Evolutionary conservation across 2,797 vertebrate species (phyloP).

Genomic region (Poecilia velifera): DNA sequence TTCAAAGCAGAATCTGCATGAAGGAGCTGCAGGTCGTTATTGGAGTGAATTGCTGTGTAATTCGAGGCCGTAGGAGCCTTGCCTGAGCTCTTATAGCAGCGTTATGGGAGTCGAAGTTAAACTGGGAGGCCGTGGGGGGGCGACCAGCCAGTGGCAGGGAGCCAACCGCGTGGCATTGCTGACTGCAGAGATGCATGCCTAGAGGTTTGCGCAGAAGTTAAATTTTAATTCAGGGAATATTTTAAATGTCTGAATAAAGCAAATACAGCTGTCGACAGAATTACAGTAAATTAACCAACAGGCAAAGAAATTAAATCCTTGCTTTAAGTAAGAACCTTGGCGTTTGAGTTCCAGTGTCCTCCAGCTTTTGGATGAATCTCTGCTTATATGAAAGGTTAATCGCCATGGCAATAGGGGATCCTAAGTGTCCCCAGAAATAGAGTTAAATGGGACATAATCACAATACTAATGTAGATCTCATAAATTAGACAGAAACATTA

Average conservation of each 20-base stretch:
- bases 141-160: slow-evolving; percentile 40
- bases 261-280: slow-evolving; percentile 29
- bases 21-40: slow-evolving; percentile 43
- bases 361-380: neutral
- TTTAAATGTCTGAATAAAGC: slow-evolving; percentile 43
- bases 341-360: too few relatives aligned
- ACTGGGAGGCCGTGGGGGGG: slow-evolving; percentile 10
- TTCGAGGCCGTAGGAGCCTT: slow-evolving; percentile 47
- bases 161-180: slow-evolving; percentile 63
- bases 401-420: neutral
- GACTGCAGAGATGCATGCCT: slow-evolving; percentile 62
- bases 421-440: neutral
- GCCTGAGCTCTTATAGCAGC: slow-evolving; percentile 54
- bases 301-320: neutral
- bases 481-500: neutral
- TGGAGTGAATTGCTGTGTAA: slow-evolving; percentile 54
- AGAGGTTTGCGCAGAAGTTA: slow-evolving; percentile 39
- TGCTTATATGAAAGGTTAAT: neutral
- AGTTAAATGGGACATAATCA: neutral
- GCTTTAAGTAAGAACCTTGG: too few relatives aligned
- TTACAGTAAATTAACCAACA: slow-evolving; percentile 1
- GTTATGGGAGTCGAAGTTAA: slow-evolving; percentile 52
- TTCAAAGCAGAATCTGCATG: slow-evolving; percentile 39
- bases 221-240: slow-evolving; percentile 52
- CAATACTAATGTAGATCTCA: neutral